phyloP scores from a whole-genome alignment of 2,113 vertebrate species.

The Eira barbara region DNA sequence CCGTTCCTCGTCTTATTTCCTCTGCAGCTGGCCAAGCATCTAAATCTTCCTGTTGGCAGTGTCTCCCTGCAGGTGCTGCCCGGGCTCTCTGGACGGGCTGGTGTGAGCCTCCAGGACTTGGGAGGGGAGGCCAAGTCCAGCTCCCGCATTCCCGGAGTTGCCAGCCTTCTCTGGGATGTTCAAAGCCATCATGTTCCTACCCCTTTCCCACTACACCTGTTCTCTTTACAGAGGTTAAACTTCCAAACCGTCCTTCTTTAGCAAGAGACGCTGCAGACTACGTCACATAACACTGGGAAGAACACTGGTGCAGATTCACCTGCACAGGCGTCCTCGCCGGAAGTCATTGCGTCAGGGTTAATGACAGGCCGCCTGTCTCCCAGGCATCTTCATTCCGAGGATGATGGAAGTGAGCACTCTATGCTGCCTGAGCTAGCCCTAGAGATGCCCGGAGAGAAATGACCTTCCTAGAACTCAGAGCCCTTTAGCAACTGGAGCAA shows the following conservation, averaged over 20 bases:
- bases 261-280: not conserved
- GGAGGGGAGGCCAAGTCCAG: rapidly evolving
- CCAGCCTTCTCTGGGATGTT: no score
- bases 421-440: not conserved
- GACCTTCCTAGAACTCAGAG: not conserved
- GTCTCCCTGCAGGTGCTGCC: not conserved
- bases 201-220: not conserved
- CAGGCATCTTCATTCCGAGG: rapidly evolving
- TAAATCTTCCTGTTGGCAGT: not conserved
- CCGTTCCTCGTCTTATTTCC: not conserved
- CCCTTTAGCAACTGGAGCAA: not conserved
- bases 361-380: rapidly evolving
- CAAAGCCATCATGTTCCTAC: rapidly evolving
- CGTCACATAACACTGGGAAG: rapidly evolving
- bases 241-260: not conserved
- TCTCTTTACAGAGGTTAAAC: not conserved
- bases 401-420: rapidly evolving
- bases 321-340: not conserved
- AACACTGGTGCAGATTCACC: no score
- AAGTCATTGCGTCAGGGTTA: no score
- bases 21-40: not conserved
- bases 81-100: not conserved
- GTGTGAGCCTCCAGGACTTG: no score
- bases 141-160: no score
- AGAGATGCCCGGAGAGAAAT: rapidly evolving